Evolutionary conservation across 2,113 vertebrate genomes (phyloP).

Genomic region (Nicator chloris): DNA sequence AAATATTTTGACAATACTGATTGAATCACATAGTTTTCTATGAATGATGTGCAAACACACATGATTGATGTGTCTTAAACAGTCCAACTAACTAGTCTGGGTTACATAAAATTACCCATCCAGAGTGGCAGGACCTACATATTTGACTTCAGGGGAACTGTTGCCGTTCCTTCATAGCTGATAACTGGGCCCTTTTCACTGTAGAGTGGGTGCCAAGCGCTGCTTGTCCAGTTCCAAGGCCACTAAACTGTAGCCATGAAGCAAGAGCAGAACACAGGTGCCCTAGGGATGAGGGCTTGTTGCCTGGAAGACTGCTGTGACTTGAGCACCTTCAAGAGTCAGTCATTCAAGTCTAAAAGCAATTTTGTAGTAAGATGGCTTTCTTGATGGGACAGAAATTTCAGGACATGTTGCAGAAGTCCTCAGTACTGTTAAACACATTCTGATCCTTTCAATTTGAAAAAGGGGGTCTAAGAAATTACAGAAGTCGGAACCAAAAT

Average conservation of each 20-base stretch:
- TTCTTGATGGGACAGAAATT: background rate
- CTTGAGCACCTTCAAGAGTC: background rate
- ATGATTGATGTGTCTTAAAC: background rate
- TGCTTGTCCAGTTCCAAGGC: background rate
- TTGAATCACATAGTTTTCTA: background rate
- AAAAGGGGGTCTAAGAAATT: background rate
- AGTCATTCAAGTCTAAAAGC: background rate
- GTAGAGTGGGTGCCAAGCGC: background rate
- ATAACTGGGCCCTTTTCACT: background rate
- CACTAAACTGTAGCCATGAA: background rate
- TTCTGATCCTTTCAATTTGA: background rate
- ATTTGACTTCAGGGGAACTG: background rate
- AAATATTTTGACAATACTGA: background rate
- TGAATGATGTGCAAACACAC: background rate
- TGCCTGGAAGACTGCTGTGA: background rate
- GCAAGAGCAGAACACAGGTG: background rate
- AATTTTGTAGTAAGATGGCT: background rate
- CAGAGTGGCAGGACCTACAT: background rate
- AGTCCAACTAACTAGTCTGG: background rate
- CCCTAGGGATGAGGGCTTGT: background rate
- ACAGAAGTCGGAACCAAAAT: background rate
- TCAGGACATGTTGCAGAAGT: background rate
- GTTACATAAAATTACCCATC: background rate
- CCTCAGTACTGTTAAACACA: background rate
- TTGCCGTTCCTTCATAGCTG: background rate